Base-by-base conservation (phyloP, 1,140 invertebrate genomes). In the Varroa destructor region DNA sequence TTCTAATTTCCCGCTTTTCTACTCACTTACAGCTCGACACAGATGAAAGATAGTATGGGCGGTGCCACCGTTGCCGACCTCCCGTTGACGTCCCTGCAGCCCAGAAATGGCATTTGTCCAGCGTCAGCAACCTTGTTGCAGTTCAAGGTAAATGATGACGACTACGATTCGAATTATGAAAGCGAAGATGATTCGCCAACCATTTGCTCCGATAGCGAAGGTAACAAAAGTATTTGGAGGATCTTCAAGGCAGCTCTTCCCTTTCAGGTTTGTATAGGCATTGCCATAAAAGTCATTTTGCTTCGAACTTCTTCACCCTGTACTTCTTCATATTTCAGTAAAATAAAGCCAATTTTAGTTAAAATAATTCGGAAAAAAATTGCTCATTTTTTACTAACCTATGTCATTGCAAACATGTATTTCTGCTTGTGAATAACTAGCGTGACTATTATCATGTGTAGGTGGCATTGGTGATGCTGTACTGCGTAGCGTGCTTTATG, bases 401-500 rank as follows among this genome's bases (percentile, higher is more conserved):
- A 51, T 8, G 8, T 51, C 8, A 8, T 51, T 8, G 46, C 8
- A 51, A 51, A 51, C 46, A 51, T 3, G 46, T 51, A 25, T 25
- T 25, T 25, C 46, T 3, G 3, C 46, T 51, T 51, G 3, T 51
- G 4, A 3, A 51, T 51, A 3, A 51, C 46, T 51, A 25, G 25
- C 25, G 46, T 8, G 46, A 51, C 8, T 51, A 8, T 51, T 51
- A 8, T 51, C 46, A 51, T 40, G 40, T 91, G 77, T 89, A 91
- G 73, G 77, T 93, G 71, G 89, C 89, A 1, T 80, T 93, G 25
- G 83, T 93, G 42, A 86, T 89, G 0, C 81, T 93, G 4, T 84
- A 90, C 57, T 87, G 89, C 72, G 85, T 90, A 42, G 88, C 88
- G 2, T 91, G 87, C 79, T 82, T 91, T 12, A 82, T 91, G 74